Percentiles rank a stretch among this genome's conserved stretches.
These are phyloP conservation scores for Apolygus lucorum DNA, from an alignment of 1,140 invertebrate genomes.

Conservation along the genomic window DNA sequence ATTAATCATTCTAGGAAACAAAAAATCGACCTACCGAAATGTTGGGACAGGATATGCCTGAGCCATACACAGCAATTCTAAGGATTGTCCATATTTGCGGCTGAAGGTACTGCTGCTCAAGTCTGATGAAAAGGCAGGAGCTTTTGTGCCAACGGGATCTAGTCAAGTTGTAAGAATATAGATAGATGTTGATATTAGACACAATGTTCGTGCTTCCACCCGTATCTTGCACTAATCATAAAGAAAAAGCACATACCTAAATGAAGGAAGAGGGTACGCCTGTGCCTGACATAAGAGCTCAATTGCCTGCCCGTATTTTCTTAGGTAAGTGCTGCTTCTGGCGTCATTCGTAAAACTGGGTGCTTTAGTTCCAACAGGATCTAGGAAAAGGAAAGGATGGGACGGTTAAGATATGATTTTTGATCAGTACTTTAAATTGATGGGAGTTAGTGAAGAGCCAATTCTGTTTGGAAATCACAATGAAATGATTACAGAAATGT, in stretches of 20 bases:
- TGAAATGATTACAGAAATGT: no score
- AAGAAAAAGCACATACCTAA: conserved; percentile 43
- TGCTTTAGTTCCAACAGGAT: conserved; percentile 49
- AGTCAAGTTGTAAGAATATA: conserved; percentile 43
- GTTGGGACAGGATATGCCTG: conserved; percentile 57
- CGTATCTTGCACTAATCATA: no score
- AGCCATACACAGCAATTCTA: conserved; percentile 47
- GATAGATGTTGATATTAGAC: no score
- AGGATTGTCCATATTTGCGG: conserved; percentile 11
- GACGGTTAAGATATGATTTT: no score
- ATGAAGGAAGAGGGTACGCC: conserved; percentile 40
- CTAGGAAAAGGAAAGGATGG: no score
- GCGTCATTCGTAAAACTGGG: conserved; percentile 42
- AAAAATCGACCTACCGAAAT: conserved; percentile 49
- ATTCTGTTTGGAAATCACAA: no score
- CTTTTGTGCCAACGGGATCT: conserved; percentile 48
- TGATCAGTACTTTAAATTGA: no score
- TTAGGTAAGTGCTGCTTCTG: conserved; percentile 38
- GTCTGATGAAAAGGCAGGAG: conserved; percentile 48
- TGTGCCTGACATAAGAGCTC: conserved; percentile 27
- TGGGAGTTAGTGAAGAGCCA: no score
- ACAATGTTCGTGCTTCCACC: no score
- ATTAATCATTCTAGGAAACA: background rate
- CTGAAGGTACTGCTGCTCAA: background rate
- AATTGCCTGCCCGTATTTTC: conserved; percentile 32